Base-by-base conservation (phyloP, 2,888 invertebrate genomes). In the Latheticus oryzae region DNA sequence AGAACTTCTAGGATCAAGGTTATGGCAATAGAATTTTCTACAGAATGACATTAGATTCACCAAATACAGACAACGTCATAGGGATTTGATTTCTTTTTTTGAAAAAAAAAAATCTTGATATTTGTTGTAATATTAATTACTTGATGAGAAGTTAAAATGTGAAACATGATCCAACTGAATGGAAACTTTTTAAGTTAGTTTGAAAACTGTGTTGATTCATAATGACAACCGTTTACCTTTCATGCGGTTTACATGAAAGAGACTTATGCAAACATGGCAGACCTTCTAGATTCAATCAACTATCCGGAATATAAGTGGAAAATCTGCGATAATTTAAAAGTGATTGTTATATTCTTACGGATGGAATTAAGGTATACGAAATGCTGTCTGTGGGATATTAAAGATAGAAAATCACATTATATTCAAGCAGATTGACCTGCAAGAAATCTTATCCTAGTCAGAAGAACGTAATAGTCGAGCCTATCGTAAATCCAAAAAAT, bases 121-220 rank as follows among this genome's bases (percentile, higher is more conserved):
- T n/a, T n/a, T n/a, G n/a, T n/a, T n/a, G n/a, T n/a, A 26, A 38
- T 42, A 11, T 52, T 7, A 9, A 30, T 26, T 28, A 30, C 5
- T 8, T 56, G 9, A 7, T 56, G 23, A 7, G 12, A 11, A 24
- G 11, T 13, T 55, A 24, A 32, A 40, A 24, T 28, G 17, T 8
- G n/a, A 21, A 37, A 13, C 28, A 56, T 33, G 16, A 26, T 5
- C 26, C 50, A 19, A 16, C 35, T 12, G 37, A 35, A 13, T 52
- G 52, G 37, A n/a, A 45, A 12, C 13, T 58, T 30, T 58, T 58
- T 26, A 58, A 30, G 11, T 12, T n/a, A 58, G 37, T 23, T 45
- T 52, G 19, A 52, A 58, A 45, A 45, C 45, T n/a, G 58, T 52
- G 15, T 26, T 52, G 15, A 43, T 58, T 4, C 38, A 43, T 19